Evolutionary conservation across 2,888 invertebrate species (phyloP).

Genomic region (Hipparchia sbordonii): DNA sequence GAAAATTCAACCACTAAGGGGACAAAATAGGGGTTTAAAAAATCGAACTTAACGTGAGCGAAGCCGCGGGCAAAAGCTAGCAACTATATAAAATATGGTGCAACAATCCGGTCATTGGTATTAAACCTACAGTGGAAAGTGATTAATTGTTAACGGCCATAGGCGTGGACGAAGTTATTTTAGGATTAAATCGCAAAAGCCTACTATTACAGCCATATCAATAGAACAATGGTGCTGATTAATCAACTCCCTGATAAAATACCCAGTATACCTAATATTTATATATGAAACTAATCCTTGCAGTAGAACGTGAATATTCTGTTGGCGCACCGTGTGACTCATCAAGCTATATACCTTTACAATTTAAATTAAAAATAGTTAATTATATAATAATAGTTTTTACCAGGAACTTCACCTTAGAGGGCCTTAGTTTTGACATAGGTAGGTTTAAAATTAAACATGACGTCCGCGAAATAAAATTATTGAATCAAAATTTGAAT

Average conservation of each 20-base stretch:
- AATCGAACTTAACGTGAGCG: too few relatives aligned
- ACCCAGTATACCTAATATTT: background rate
- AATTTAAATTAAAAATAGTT: background rate
- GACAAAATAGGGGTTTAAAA: too few relatives aligned
- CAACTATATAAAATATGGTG: background rate
- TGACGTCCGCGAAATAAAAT: too few relatives aligned
- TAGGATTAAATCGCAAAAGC: conserved; percentile 21
- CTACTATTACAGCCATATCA: conserved; percentile 21
- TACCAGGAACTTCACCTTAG: too few relatives aligned
- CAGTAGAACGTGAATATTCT: conserved; percentile 8
- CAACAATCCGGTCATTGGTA: background rate
- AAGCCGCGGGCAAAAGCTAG: too few relatives aligned
- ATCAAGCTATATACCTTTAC: background rate
- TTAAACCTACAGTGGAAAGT: background rate
- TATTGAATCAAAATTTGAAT: too few relatives aligned
- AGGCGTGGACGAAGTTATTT: conserved; percentile 16
- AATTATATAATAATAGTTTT: too few relatives aligned
- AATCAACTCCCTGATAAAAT: conserved; percentile 19
- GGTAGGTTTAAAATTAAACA: too few relatives aligned
- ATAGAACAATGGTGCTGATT: conserved; percentile 25
- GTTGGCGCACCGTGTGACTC: background rate
- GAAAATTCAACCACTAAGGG: too few relatives aligned
- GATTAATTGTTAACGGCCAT: conserved; percentile 14
- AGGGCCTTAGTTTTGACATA: too few relatives aligned
- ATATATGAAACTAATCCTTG: conserved; percentile 7